phyloP scores from a whole-genome alignment of 2,113 vertebrate genomes.

The Calidris pugnax region DNA sequence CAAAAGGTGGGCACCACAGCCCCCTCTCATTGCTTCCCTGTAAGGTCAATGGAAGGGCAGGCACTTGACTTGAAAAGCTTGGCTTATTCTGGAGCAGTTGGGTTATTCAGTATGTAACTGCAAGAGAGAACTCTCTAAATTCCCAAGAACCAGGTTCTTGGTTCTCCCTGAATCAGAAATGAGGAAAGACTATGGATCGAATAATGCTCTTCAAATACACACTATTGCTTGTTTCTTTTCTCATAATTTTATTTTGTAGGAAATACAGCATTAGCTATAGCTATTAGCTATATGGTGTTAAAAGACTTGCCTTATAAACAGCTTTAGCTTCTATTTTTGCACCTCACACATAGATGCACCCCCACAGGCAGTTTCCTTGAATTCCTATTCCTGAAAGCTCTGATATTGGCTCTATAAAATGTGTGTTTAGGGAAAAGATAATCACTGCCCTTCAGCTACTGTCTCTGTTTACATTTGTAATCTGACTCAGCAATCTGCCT shows the following conservation, averaged over 20 bases:
- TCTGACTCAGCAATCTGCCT: conserved; percentile 9
- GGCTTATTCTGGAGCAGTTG: neutral
- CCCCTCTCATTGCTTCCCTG: neutral
- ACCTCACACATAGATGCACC: neutral
- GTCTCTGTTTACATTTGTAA: conserved; percentile 4
- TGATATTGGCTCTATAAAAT: neutral
- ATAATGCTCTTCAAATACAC: neutral
- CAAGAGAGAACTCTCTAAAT: neutral
- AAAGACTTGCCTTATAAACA: neutral
- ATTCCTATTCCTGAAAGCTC: neutral
- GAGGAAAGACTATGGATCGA: neutral
- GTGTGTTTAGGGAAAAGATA: neutral
- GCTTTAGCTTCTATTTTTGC: conserved; percentile 8
- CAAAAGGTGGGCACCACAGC: neutral
- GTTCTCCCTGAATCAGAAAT: neutral
- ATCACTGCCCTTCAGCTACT: neutral
- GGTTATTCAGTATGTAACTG: neutral
- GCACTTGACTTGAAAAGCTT: neutral
- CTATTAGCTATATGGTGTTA: neutral
- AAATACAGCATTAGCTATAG: neutral
- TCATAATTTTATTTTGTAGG: neutral
- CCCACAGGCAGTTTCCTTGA: neutral
- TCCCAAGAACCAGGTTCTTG: neutral
- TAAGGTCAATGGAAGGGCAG: neutral
- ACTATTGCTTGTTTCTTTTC: neutral